Evolutionary conservation across 92 coral and sea anemone species (phyloP).

Genomic region (Palythoa heliodiscus): DNA sequence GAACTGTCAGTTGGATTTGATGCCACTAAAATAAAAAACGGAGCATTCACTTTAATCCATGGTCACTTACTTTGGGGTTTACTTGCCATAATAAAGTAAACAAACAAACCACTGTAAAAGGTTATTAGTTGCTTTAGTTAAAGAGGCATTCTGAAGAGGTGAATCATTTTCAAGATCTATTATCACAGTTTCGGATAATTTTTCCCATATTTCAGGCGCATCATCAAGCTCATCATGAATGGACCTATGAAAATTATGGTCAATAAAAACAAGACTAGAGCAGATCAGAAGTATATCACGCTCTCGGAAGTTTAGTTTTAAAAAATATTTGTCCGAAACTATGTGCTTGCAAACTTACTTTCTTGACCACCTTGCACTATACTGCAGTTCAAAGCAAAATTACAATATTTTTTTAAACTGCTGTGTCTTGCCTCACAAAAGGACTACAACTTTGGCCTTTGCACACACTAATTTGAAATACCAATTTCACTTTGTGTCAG

Average conservation of each 20-base stretch:
- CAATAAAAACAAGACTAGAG: too few species aligned
- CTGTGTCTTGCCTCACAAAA: too few species aligned
- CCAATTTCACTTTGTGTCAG: too few species aligned
- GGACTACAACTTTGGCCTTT: too few species aligned
- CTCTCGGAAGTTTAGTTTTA: too few species aligned
- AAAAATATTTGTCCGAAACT: too few species aligned
- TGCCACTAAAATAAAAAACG: neutral
- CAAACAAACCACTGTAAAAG: slow-evolving; percentile 60
- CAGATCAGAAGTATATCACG: too few species aligned
- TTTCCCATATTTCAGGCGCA: neutral
- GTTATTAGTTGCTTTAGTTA: neutral
- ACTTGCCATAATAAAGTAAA: slow-evolving; percentile 57
- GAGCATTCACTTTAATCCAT: slow-evolving; percentile 31
- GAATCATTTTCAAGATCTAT: neutral
- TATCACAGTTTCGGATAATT: neutral
- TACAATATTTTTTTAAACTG: too few species aligned
- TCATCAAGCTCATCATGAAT: neutral
- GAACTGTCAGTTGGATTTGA: slow-evolving; percentile 48
- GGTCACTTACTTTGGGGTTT: slow-evolving; percentile 59
- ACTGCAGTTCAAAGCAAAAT: too few species aligned
- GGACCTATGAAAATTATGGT: neutral
- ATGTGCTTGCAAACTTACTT: too few species aligned
- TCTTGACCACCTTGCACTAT: too few species aligned
- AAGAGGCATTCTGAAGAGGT: neutral
- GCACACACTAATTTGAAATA: too few species aligned